These are phyloP conservation scores for Araneus ventricosus DNA, from an alignment of 1,140 invertebrate species.

Conservation along the genomic window DNA sequence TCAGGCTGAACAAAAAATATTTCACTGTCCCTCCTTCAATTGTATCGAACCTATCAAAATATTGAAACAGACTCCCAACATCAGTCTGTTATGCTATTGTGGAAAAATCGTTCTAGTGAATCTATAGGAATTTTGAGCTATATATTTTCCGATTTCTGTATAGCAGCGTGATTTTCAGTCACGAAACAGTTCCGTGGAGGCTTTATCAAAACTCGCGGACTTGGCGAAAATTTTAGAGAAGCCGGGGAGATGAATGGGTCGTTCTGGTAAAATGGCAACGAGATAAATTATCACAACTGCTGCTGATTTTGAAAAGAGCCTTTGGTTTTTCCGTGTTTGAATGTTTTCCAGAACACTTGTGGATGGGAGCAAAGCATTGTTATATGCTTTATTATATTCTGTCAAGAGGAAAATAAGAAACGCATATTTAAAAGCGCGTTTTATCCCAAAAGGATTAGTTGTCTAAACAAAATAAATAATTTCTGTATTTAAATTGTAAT, in stretches of 20 bases:
- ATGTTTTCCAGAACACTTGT: background rate
- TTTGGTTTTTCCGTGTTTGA: constrained; percentile 57
- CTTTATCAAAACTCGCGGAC: constrained; percentile 38
- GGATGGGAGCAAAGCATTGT: background rate
- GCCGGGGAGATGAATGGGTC: constrained; percentile 44
- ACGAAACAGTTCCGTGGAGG: background rate
- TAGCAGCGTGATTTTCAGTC: constrained; percentile 34
- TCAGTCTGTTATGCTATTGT: no score
- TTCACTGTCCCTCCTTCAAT: no score
- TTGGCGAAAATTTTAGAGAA: constrained; percentile 44
- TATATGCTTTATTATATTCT: background rate
- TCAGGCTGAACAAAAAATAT: no score
- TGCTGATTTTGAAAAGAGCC: constrained; percentile 32
- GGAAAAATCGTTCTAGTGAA: background rate
- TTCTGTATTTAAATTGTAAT: no score
- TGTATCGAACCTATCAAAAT: no score
- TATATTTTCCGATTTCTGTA: constrained; percentile 38
- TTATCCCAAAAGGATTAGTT: no score
- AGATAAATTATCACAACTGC: constrained; percentile 48
- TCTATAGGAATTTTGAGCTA: constrained; percentile 4
- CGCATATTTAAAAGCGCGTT: no score
- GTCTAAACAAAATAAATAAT: no score
- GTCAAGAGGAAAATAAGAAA: no score
- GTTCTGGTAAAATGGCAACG: background rate
- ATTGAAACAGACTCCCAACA: no score